phyloP scores from a whole-genome alignment of 1,140 invertebrate genomes.

The Trialeurodes vaporariorum region DNA sequence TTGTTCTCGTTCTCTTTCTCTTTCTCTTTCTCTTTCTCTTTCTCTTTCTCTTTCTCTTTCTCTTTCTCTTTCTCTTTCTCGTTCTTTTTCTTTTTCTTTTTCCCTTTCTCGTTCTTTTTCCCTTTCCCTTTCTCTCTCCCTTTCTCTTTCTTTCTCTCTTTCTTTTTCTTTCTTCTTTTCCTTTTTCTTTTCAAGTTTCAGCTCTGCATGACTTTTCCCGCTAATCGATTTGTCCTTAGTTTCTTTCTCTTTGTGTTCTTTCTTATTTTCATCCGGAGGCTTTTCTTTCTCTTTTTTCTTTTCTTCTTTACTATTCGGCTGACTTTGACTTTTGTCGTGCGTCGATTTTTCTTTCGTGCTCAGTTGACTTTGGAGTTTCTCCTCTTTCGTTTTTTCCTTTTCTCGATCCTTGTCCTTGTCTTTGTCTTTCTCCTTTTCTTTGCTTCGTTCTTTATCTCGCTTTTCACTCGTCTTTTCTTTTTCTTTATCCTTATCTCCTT shows the following conservation, averaged over 20 bases:
- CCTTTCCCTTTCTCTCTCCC: constrained; percentile 16
- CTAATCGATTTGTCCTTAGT: constrained; percentile 11
- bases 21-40: constrained; percentile 37
- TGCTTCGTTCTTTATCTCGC: background rate
- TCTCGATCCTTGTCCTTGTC: constrained; percentile 33
- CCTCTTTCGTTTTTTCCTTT: constrained; percentile 6
- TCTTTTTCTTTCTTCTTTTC: constrained; percentile 17
- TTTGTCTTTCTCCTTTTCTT: constrained; percentile 28
- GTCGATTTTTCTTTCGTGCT: background rate
- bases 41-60: constrained; percentile 34
- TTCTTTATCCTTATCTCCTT: constrained; percentile 29
- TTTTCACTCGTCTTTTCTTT: constrained; percentile 32
- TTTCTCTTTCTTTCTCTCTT: constrained; percentile 18
- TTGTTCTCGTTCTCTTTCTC: no score
- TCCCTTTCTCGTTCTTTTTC: constrained; percentile 8
- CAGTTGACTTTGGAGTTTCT: constrained; percentile 7
- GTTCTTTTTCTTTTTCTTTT: constrained; percentile 17
- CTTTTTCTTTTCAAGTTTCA: constrained; percentile 20
- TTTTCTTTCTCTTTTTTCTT: constrained; percentile 17
- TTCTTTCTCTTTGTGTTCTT: constrained; percentile 12
- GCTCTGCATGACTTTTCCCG: constrained; percentile 14
- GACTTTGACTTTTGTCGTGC: constrained; percentile 14
- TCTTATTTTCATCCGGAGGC: constrained; percentile 12
- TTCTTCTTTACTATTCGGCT: constrained; percentile 12
- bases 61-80: constrained; percentile 19